Evolutionary conservation across 2,797 vertebrate species (phyloP), one percentile per base, ranked within the genome.

Genomic region (Dromococcyx pavoninus): DNA sequence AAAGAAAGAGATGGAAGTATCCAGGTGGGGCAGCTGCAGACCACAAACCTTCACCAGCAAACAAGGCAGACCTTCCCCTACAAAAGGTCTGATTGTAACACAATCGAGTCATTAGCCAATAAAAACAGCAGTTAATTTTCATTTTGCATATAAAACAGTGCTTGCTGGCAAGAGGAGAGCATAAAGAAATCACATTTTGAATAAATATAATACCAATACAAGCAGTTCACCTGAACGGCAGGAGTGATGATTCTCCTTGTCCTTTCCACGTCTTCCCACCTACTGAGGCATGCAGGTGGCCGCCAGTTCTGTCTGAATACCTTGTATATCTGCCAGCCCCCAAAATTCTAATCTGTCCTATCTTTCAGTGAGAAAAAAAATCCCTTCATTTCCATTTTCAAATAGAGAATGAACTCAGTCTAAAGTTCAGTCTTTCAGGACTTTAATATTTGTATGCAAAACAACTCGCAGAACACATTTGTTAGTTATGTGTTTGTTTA

Each of bases 211-310:
- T 24, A 69, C 53, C 79, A 82, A 77, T 33, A 39, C 6, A 51
- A 83, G 11, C 27, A 76, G 10, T 65, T 85, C 71, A 50, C 44
- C n/a, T 72, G 28, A 46, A 43, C 3, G 71, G 60, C 54, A 91
- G 70, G 77, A 79, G 25, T 0, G 1, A 57, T 62, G 65, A 16
- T 46, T 65, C 24, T 75, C 17, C 65, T 83, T 57, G 57, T 87
- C 27, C 41, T 73, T 86, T 44, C n/a, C 7, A 39, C 22, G 27
- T 83, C 66, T 61, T 73, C 57, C 25, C 16, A 82, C 41, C 33
- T 0, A 0, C 35, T 24, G 14, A 56, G 61, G 74, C 33, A 80
- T 2, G 13, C 8, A 53, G 53, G 18, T 74, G 3, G 1, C 58
- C 83, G 33, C 24, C 65, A 86, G 61, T 33, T 89, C 56, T 65